These are phyloP conservation scores for Sylvilagus floridanus DNA, from an alignment of 2,797 vertebrate genomes.

Conservation along the genomic window DNA sequence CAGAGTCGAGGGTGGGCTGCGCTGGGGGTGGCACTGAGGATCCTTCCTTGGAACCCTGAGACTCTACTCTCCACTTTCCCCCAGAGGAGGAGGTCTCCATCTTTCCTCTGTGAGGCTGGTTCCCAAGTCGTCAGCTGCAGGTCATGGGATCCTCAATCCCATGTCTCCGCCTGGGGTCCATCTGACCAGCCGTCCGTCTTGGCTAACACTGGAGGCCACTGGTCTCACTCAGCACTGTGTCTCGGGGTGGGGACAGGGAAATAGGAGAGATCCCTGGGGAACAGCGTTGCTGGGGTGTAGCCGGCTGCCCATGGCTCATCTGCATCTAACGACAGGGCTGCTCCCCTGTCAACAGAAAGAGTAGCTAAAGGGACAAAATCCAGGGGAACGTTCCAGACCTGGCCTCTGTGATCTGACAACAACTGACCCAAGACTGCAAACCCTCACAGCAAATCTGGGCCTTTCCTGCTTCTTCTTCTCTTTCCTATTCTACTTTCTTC, in stretches of 20 bases:
- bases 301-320: not conserved
- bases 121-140: not conserved
- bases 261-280: not conserved
- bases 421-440: not conserved
- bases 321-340: not conserved
- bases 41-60: not conserved
- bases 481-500: not conserved
- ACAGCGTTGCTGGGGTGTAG: not conserved
- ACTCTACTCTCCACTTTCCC: not conserved
- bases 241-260: not conserved
- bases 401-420: not conserved
- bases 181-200: not conserved
- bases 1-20: not conserved
- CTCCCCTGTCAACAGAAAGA: not conserved
- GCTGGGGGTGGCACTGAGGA: not conserved
- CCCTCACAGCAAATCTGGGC: not conserved
- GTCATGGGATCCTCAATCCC: not conserved
- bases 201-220: not conserved
- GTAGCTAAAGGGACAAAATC: not conserved
- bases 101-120: slow-evolving; percentile 3
- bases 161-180: not conserved
- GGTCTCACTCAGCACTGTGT: not conserved
- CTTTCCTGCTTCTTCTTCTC: not conserved
- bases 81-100: not conserved
- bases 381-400: not conserved